These are phyloP conservation scores for Carcina quercana DNA, from an alignment of 2,888 invertebrate genomes.

Conservation along the genomic window DNA sequence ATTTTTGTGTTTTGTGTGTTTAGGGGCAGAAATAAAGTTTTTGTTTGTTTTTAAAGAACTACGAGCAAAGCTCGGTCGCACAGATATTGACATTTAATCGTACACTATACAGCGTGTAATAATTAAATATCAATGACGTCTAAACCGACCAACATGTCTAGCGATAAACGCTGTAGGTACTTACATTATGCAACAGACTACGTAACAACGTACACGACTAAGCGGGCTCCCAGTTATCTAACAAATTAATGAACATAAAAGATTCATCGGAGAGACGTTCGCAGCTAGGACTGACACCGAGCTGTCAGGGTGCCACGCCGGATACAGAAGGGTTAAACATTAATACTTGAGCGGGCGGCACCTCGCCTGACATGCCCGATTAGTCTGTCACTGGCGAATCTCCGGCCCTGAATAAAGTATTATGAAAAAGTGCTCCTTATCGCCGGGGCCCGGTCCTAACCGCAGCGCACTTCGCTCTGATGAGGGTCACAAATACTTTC, in stretches of 20 bases:
- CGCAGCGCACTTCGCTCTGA: constrained; percentile 46
- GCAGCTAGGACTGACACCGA: constrained; percentile 55
- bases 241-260: constrained; percentile 69
- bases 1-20: too few species aligned
- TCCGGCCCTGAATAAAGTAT: constrained; percentile 69
- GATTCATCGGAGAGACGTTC: constrained; percentile 49
- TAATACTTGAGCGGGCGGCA: constrained; percentile 61
- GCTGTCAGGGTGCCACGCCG: constrained; percentile 49
- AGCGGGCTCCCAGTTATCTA: constrained; percentile 36
- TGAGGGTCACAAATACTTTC: constrained; percentile 53
- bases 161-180: too few species aligned
- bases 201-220: too few species aligned
- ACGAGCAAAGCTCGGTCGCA: too few species aligned
- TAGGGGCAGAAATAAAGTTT: too few species aligned
- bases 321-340: constrained; percentile 66
- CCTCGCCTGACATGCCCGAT: constrained; percentile 64
- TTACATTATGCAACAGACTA: too few species aligned
- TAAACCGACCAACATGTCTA: too few species aligned
- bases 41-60: too few species aligned
- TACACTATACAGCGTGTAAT: too few species aligned
- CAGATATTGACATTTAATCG: too few species aligned
- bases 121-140: too few species aligned
- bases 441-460: constrained; percentile 37
- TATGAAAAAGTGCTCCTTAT: constrained; percentile 71
- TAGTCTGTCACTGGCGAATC: constrained; percentile 66